A percentile compares a stretch with the other conserved stretches of the same genome.
These are phyloP conservation scores for Sphenodon punctatus DNA, from an alignment of 2,797 vertebrate genomes.

Conservation along the genomic window DNA sequence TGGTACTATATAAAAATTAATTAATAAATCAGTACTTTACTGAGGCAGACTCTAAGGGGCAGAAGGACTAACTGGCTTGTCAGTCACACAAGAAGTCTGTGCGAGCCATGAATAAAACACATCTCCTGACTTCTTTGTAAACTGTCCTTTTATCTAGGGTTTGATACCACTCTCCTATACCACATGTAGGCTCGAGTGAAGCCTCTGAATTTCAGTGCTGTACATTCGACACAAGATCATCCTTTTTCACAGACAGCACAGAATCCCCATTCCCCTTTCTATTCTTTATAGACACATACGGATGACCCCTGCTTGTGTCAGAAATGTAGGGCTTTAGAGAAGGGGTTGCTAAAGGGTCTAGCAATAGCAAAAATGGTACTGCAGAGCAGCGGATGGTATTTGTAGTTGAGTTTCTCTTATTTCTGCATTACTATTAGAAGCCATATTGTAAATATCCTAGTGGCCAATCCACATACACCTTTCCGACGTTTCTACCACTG, in stretches of 20 bases:
- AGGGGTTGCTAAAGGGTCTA: too few species aligned
- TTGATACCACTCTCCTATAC: neutral
- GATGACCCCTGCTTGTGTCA: neutral
- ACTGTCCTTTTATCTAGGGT: neutral
- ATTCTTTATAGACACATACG: neutral
- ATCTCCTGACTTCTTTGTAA: neutral
- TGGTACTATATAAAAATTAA: too few species aligned
- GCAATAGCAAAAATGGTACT: neutral
- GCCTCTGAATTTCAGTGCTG: too few species aligned
- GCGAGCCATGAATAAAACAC: neutral
- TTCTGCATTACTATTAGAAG: neutral
- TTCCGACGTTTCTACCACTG: neutral
- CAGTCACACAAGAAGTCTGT: neutral
- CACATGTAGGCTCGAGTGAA: too few species aligned
- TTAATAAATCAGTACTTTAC: too few species aligned
- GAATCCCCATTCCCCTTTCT: neutral
- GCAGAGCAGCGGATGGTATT: neutral
- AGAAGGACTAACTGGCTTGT: too few species aligned
- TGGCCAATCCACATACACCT: neutral
- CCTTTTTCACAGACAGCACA: neutral
- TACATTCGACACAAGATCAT: neutral
- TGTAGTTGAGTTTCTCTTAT: neutral
- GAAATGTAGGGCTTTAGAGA: rapidly evolving
- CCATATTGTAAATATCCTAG: neutral
- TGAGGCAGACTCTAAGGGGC: too few species aligned